phyloP scores from a whole-genome alignment of 2,888 invertebrate genomes.

The Quadriops clusia region DNA sequence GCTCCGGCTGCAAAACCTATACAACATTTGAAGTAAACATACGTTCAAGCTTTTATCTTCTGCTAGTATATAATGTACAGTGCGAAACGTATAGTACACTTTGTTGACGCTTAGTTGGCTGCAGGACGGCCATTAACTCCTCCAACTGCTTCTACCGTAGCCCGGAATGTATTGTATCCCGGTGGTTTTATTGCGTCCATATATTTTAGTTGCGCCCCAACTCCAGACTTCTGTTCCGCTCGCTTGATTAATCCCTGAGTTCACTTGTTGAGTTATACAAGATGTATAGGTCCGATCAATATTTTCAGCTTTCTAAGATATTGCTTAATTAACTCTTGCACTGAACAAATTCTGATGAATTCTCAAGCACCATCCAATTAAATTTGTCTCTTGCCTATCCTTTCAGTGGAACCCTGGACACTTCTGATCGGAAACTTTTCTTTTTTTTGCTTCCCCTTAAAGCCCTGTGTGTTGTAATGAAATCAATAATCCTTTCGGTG shows the following conservation, averaged over 20 bases:
- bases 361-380: too few relatives aligned
- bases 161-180: conserved; percentile 13
- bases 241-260: conserved; percentile 18
- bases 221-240: conserved; percentile 9
- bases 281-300: conserved; percentile 8
- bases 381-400: too few relatives aligned
- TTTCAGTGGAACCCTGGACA: too few relatives aligned
- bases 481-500: too few relatives aligned
- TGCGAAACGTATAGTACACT: conserved; percentile 7
- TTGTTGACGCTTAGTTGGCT: conserved; percentile 11
- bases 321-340: too few relatives aligned
- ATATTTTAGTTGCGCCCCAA: conserved; percentile 15
- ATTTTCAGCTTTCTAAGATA: too few relatives aligned
- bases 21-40: conserved; percentile 5
- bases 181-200: conserved; percentile 16
- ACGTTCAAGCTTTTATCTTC: conserved; percentile 12
- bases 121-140: conserved; percentile 13
- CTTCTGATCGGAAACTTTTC: too few relatives aligned
- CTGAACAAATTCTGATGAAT: too few relatives aligned
- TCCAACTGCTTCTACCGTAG: conserved; percentile 8
- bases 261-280: conserved; percentile 17
- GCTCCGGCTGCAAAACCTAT: too few relatives aligned
- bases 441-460: too few relatives aligned
- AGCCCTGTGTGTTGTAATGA: too few relatives aligned
- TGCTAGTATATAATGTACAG: conserved; percentile 7